Base-by-base conservation (phyloP, 2,888 invertebrate species). In the Lamproptera curius region DNA sequence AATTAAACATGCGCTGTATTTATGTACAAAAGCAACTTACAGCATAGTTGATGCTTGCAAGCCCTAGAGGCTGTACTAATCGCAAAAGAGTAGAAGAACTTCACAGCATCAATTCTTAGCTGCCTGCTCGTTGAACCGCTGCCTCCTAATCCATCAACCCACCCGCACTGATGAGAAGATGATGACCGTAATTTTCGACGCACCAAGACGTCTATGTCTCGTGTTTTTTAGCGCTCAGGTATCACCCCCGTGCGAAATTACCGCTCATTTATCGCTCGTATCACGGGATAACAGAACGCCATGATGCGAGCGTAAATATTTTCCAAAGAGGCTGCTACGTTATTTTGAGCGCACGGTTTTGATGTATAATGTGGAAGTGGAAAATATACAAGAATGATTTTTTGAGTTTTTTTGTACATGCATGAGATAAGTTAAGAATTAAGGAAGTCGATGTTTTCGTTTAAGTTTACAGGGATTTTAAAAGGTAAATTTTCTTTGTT, bases 181-280 rank as follows among this genome's bases (percentile, higher is more conserved):
- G 87, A 87, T 87, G 84, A 86, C 80, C 68, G 81, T 86, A 81
- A 87, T 87, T 87, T 87, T 84, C 86, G 87, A 85, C 84, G 84
- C 87, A 83, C 83, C 86, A 74, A 86, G 87, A 87, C 86, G 86
- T 84, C 86, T 87, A 85, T 86, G 85, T 85, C 81, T 82, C 85
- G 76, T 76, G 81, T 87, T 87, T 86, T 87, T 87, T 85, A 80
- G 76, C 67, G 77, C 82, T 78, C 84, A 86, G 86, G 87, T 87
- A 87, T 85, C 84, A 84, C 79, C 78, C 76, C 72, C 74, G 81
- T 79, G 80, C 84, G 70, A 85, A 85, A 87, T 87, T 85, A 86
- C 86, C 66, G 73, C 83, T 85, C 83, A 87, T 87, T 87, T 87
- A 84, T 87, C 84, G 78, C 70, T 63, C 64, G 75, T 76, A 73